Evolutionary conservation across 2,113 vertebrate genomes (phyloP).

Genomic region (Aphyosemion australe): DNA sequence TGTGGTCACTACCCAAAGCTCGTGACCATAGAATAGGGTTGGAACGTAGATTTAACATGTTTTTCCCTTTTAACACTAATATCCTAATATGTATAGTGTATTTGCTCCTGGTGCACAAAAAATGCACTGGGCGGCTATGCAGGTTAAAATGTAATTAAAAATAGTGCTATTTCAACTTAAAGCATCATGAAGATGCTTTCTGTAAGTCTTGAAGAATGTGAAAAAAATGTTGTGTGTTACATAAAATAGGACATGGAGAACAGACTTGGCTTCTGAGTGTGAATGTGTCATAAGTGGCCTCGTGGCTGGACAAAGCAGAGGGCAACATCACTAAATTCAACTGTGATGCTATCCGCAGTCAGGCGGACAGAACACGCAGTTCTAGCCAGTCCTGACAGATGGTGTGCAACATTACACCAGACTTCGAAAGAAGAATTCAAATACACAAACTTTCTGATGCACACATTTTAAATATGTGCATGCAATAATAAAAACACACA

Average conservation of each 20-base stretch:
- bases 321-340: constrained; percentile 43
- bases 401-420: constrained; percentile 27
- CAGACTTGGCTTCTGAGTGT: constrained; percentile 9
- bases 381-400: constrained; percentile 58
- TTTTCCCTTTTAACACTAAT: no score
- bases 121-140: no score
- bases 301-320: constrained; percentile 35
- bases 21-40: no score
- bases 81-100: no score
- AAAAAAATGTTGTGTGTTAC: background rate
- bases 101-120: no score
- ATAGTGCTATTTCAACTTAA: no score
- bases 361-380: constrained; percentile 43
- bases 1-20: no score
- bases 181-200: no score
- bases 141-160: no score
- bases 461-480: background rate
- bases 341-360: constrained; percentile 49
- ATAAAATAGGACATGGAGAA: constrained; percentile 5
- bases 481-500: background rate
- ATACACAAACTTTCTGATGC: constrained; percentile 2
- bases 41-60: no score
- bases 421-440: constrained; percentile 8
- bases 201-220: no score
- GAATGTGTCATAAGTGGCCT: constrained; percentile 38